Evolutionary conservation across 2,888 invertebrate genomes (phyloP), one percentile per base, ranked within the genome.

Genomic region (Crocallis elinguaria): DNA sequence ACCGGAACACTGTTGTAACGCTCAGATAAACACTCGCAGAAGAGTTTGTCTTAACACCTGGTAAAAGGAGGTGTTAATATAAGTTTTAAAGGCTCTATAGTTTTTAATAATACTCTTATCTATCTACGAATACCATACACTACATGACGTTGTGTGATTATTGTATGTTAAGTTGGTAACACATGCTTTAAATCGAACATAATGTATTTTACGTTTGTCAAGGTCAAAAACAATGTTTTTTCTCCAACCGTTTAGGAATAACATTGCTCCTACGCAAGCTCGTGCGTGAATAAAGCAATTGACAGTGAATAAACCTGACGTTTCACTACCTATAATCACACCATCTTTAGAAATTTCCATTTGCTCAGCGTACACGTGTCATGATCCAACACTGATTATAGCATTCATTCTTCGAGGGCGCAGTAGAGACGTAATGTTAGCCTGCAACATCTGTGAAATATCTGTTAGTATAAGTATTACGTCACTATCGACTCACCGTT

Each of bases 341-440:
- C 12, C 23, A 8, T 14, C 36, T 43, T 21, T 25, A 41, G 23
- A 39, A 52, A 52, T 41, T 23, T 16, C 12, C 54, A 32, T 50
- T 56, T 49, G 32, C 49, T 51, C 42, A 42, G 50, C 43, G 36
- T 50, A 51, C 21, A 38, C 39, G 39, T 32, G 32, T 32, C 35
- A 48, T 39, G 19, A 45, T 37, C 56, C 48, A 39, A 37, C 33
- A 48, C 36, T 32, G 44, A 43, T 55, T 52, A 46, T 29, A 49
- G 42, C 49, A 32, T 55, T 48, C 42, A 1, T 7, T 6, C 5
- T 12, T 36, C 11, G 7, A 36, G 7, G 2, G 5, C 12, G n/a
- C 8, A 14, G 7, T 12, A 19, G 19, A 17, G 19, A 19, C 5
- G 11, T 11, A 19, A 19, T 36, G 12, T 12, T 11, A 5, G 5